Percentiles rank a stretch among this genome's conserved stretches.
Conservation (phyloP, 1,140 invertebrate species). For the Microvelia longipes region DNA sequence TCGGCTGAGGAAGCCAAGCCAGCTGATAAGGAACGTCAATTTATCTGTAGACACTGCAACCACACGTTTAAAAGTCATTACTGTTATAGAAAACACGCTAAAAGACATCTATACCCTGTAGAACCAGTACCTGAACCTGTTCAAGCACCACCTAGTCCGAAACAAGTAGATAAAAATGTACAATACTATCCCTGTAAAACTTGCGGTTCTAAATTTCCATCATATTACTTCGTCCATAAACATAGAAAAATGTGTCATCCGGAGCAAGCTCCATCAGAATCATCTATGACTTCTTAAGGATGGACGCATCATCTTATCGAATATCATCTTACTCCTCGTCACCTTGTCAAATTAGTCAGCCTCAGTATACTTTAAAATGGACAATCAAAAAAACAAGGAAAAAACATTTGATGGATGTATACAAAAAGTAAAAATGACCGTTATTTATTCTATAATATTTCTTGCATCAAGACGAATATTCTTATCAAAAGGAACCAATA, state of each 20-base stretch:
- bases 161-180: constrained; percentile 53
- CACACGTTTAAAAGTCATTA: constrained; percentile 69
- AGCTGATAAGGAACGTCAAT: constrained; percentile 31
- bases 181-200: constrained; percentile 86
- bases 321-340: no score
- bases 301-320: no score
- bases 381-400: no score
- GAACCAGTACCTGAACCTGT: constrained; percentile 19
- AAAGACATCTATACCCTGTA: constrained; percentile 44
- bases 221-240: constrained; percentile 85
- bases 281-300: not conserved
- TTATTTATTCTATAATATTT: no score
- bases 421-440: no score
- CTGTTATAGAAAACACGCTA: constrained; percentile 63
- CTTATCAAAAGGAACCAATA: no score
- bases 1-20: constrained; percentile 21
- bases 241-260: constrained; percentile 71
- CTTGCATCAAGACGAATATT: no score
- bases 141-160: constrained; percentile 5
- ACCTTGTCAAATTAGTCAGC: no score
- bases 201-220: constrained; percentile 79
- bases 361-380: no score
- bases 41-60: constrained; percentile 58
- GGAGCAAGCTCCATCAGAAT: constrained; percentile 22
- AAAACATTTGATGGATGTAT: no score